Base-by-base conservation (phyloP, 35 echinoderm and acorn worm species). In the Hemicentrotus pulcherrimus region DNA sequence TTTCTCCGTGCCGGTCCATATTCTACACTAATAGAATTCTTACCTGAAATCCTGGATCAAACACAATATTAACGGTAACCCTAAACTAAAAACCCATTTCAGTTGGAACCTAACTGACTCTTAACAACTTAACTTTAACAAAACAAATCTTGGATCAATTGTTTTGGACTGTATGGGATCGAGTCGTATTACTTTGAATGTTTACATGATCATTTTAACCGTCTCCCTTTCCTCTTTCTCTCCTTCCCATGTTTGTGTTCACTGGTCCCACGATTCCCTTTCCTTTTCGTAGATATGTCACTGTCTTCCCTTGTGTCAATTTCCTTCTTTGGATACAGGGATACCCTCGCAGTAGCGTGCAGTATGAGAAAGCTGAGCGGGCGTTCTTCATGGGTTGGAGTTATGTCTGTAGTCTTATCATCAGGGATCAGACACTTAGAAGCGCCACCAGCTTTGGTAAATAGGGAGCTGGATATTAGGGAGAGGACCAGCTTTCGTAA, bases 381-480 rank as follows among this genome's bases (percentile, higher is more conserved):
- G 60, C 48, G 30, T 97, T 97, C 86, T 86, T 95, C 60, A 47
- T 98, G 19, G 96, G 96, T 86, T 98, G 96, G 95, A 94, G 93
- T 14, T 97, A 98, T 61, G 52, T 97, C 94, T 97, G 96, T 22
- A 94, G 96, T 48, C 94, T 98, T 28, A 92, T 98, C 46, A 97
- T 98, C 22, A 12, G 97, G 78, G 97, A 98, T 96, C 97, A 98
- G 59, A 98, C 97, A 91, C 96, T 98, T 0, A 70, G 97, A 30
- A 98, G 97, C 96, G 97, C 97, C 6, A 94, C 94, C 41, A 98
- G 97, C 88, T 98, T 98, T 95, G 97, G 97, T 97, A 94, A 97
- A 78, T 78, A 0, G 65, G 28, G 6, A 9, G 16, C 9, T 59
- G 11, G 16, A 59, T 58, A n/a, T n/a, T n/a, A 12, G 52, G 7